Conservation (phyloP, 2,888 invertebrate species). For the Hypselothyrea guttata region DNA sequence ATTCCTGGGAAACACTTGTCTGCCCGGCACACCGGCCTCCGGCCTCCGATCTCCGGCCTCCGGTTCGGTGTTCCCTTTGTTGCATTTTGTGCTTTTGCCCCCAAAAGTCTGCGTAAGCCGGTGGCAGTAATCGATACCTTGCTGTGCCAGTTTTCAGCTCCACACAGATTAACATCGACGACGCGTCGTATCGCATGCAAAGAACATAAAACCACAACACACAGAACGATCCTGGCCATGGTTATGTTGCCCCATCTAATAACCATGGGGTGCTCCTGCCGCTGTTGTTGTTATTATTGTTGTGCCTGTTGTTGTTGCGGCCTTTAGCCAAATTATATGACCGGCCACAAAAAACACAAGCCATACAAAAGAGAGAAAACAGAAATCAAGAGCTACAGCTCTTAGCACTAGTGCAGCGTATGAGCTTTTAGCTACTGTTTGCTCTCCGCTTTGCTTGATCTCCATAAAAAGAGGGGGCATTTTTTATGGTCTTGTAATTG, state of each 20-base stretch:
- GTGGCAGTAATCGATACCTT: constrained; percentile 77
- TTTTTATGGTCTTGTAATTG: constrained; percentile 3
- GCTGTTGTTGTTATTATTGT: constrained; percentile 15
- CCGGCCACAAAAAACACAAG: constrained; percentile 22
- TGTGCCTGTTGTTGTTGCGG: constrained; percentile 36
- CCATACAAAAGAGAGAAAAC: background rate
- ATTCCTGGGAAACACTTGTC: constrained; percentile 70
- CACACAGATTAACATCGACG: constrained; percentile 66
- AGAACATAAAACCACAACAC: constrained; percentile 28
- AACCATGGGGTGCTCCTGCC: constrained; percentile 66
- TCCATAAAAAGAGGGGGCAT: background rate
- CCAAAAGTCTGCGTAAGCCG: constrained; percentile 61
- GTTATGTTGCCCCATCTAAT: constrained; percentile 69
- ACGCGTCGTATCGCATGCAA: constrained; percentile 66
- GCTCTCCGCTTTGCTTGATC: background rate
- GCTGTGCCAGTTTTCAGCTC: constrained; percentile 43
- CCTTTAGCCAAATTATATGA: constrained; percentile 73
- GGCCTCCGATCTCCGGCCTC: too few species aligned
- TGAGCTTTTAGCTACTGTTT: constrained; percentile 3
- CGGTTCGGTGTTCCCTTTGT: constrained; percentile 3
- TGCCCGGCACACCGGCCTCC: constrained; percentile 21
- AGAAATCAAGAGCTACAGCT: constrained; percentile 24
- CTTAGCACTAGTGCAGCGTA: background rate
- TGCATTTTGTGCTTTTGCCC: constrained; percentile 51
- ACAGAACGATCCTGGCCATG: constrained; percentile 44